These are phyloP conservation scores for Ectropis crepuscularia DNA, from an alignment of 2,888 invertebrate genomes.

Conservation along the genomic window DNA sequence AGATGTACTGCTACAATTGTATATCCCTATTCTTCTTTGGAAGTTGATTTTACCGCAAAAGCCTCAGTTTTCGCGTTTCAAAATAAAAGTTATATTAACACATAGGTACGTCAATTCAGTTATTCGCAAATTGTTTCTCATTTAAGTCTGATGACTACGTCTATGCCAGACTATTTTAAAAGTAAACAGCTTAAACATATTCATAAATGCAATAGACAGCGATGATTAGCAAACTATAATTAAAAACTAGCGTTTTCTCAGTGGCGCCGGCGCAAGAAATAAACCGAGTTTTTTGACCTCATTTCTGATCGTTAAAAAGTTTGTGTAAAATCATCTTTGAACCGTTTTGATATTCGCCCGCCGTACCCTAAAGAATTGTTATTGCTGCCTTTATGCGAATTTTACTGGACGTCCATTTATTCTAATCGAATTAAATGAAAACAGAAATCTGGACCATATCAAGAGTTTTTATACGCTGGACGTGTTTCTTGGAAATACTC, in stretches of 20 bases:
- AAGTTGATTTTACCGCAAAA: no score
- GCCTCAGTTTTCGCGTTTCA: no score
- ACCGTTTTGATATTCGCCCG: conserved; percentile 21
- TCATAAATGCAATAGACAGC: background rate
- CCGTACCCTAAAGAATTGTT: conserved; percentile 28
- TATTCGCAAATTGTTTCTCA: no score
- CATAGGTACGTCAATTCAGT: no score
- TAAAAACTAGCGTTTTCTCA: conserved; percentile 8
- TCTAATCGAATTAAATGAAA: conserved; percentile 18
- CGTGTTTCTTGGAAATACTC: conserved; percentile 8
- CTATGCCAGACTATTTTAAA: background rate
- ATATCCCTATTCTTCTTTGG: no score
- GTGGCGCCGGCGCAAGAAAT: conserved; percentile 18
- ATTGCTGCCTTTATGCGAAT: conserved; percentile 16
- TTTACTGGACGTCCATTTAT: conserved; percentile 14
- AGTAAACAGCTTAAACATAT: conserved; percentile 1
- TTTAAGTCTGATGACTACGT: no score
- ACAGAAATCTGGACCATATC: conserved; percentile 19
- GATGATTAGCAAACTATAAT: conserved; percentile 14
- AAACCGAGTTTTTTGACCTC: conserved; percentile 24
- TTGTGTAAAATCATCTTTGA: conserved; percentile 17
- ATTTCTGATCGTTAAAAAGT: conserved; percentile 24
- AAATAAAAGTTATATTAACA: no score
- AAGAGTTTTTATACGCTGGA: conserved; percentile 5
- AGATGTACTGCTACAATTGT: no score